Percentiles rank a stretch among this genome's conserved stretches.
These are phyloP conservation scores for Philopotamus ludificatus DNA, from an alignment of 1,140 invertebrate genomes.

Conservation along the genomic window DNA sequence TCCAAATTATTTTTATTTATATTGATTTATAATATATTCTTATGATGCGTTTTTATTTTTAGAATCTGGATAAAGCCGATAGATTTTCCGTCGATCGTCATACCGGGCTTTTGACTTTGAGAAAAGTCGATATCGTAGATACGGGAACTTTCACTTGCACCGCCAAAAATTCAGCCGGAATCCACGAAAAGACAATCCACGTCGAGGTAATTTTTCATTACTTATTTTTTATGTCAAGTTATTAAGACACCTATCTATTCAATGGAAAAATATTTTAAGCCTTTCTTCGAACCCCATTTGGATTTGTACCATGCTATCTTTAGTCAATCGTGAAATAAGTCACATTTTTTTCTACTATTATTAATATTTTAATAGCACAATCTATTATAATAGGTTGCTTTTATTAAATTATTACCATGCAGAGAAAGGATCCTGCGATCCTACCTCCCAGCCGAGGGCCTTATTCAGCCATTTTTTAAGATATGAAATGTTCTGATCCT, in stretches of 20 bases:
- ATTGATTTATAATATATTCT: neutral
- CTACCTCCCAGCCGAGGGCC: no score
- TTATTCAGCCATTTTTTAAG: no score
- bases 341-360: no score
- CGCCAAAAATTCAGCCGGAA: constrained; percentile 78
- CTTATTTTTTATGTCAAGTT: constrained; percentile 4
- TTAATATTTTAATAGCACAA: no score
- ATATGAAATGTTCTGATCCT: no score
- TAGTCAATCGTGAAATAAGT: no score
- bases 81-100: constrained; percentile 73
- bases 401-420: no score
- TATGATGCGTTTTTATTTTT: constrained; percentile 22
- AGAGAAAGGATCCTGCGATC: no score
- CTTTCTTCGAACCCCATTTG: neutral
- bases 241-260: no score
- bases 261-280: no score
- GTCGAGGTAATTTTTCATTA: constrained; percentile 53
- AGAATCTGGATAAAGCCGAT: constrained; percentile 68
- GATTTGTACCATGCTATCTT: no score
- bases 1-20: neutral
- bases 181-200: constrained; percentile 61
- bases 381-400: no score
- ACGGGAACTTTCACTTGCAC: constrained; percentile 78
- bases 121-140: constrained; percentile 73
- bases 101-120: constrained; percentile 70